Evolutionary conservation across 2,888 invertebrate species (phyloP), one percentile per base, ranked within the genome.

Genomic region (Dascillus cervinus): DNA sequence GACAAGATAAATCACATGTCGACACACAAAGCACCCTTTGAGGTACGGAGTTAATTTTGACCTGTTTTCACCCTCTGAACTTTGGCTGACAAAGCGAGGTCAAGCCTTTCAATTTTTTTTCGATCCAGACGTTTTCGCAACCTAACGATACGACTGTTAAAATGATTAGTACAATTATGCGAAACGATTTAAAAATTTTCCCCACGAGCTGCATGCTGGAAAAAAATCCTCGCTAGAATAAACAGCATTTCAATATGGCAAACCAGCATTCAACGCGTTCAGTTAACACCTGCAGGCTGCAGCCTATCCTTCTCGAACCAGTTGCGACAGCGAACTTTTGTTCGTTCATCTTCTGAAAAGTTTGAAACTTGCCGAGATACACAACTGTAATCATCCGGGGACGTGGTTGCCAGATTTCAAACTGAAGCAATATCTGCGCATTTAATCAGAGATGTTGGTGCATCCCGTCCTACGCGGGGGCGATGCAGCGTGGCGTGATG

Each of bases 241-340:
- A 14, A 22, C 22, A 29, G 13, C 20, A 12, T 19, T 28, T 28
- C 6, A 43, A 57, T 49, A 46, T 52, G 58, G 58, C 57, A 58
- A 57, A 47, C 46, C 43, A 48, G 58, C 52, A 50, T 46, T 50
- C 38, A 35, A 40, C 43, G 49, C 46, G 52, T 55, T 56, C 55
- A 60, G 59, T 60, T 59, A 61, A 63, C 64, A 64, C 64, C 64
- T 64, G 64, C 61, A 61, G 58, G 56, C 55, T 58, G 57, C 58
- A 53, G 51, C 54, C 48, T 49, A 50, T 41, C 32, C 46, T 25
- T 29, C 37, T 42, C 38, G 31, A n/a, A n/a, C n/a, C n/a, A n/a
- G n/a, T n/a, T n/a, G n/a, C n/a, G n/a, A n/a, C n/a, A n/a, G n/a
- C n/a, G n/a, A n/a, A n/a, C n/a, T n/a, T n/a, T n/a, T n/a, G n/a